Evolutionary conservation across 2,888 invertebrate species (phyloP).

Genomic region (Amiota communis): DNA sequence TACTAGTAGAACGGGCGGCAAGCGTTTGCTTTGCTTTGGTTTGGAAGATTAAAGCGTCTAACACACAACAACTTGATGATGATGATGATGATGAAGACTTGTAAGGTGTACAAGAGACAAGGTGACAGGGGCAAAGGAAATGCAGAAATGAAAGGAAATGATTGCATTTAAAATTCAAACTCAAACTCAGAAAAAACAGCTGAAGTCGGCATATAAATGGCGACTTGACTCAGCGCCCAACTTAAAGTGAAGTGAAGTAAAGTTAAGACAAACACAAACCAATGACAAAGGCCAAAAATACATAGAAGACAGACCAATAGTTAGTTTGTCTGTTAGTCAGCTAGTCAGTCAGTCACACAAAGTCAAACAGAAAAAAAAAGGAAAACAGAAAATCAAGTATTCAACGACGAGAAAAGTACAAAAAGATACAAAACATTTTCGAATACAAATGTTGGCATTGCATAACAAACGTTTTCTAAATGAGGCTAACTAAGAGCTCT

Average conservation of each 20-base stretch:
- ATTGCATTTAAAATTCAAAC: slow-evolving; percentile 72
- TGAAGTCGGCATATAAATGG: slow-evolving; percentile 59
- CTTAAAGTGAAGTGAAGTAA: too few relatives aligned
- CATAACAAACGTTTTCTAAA: slow-evolving; percentile 69
- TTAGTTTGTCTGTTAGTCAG: neutral
- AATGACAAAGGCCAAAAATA: slow-evolving; percentile 4
- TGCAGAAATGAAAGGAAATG: slow-evolving; percentile 68
- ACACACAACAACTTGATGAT: neutral
- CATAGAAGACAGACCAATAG: neutral
- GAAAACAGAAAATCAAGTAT: slow-evolving; percentile 25
- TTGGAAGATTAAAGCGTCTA: neutral
- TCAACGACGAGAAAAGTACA: slow-evolving; percentile 33
- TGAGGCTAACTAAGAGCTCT: slow-evolving; percentile 61
- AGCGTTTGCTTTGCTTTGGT: neutral
- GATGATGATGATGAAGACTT: too few relatives aligned
- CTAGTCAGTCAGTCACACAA: too few relatives aligned
- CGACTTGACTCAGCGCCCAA: slow-evolving; percentile 24
- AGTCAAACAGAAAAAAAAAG: neutral
- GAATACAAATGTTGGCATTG: slow-evolving; percentile 71
- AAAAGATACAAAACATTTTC: slow-evolving; percentile 64
- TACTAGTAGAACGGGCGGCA: too few relatives aligned
- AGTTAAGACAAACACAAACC: neutral
- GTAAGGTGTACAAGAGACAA: neutral
- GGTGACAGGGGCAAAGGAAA: slow-evolving; percentile 37
- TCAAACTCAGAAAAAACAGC: slow-evolving; percentile 56